phyloP scores from a whole-genome alignment of 2,888 invertebrate genomes.

The Drosophila monieri region DNA sequence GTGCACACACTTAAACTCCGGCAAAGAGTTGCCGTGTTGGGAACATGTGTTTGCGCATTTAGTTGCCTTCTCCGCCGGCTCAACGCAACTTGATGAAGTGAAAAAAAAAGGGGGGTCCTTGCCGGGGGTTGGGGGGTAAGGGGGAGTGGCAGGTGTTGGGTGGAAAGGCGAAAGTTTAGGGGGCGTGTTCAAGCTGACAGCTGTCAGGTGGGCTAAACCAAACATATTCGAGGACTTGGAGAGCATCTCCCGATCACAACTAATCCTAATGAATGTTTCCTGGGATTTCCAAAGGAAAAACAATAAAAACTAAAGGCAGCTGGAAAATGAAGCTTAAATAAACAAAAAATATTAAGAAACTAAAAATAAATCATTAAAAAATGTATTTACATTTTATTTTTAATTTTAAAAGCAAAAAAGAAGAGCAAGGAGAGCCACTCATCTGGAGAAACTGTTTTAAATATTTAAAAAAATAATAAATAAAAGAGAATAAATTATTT shows the following conservation, averaged over 20 bases:
- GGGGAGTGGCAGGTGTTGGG: neutral
- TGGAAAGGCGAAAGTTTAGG: neutral
- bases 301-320: neutral
- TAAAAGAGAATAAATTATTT: too few species aligned
- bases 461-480: too few species aligned
- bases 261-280: conserved; percentile 15
- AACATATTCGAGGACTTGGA: conserved; percentile 29
- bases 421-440: neutral
- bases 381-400: neutral
- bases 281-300: neutral
- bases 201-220: conserved; percentile 26
- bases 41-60: conserved; percentile 74
- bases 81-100: conserved; percentile 72
- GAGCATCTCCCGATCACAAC: conserved; percentile 15
- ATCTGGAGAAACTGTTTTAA: too few species aligned
- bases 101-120: too few species aligned
- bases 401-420: neutral
- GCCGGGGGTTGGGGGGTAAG: conserved; percentile 6
- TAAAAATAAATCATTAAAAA: neutral
- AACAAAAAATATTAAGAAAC: neutral
- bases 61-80: conserved; percentile 54
- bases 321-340: neutral
- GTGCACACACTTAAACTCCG: conserved; percentile 36
- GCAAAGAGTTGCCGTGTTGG: conserved; percentile 27
- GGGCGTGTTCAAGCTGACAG: conserved; percentile 32